Evolutionary conservation across 2,888 invertebrate genomes (phyloP).

Genomic region (Zygogramma bicolorata): DNA sequence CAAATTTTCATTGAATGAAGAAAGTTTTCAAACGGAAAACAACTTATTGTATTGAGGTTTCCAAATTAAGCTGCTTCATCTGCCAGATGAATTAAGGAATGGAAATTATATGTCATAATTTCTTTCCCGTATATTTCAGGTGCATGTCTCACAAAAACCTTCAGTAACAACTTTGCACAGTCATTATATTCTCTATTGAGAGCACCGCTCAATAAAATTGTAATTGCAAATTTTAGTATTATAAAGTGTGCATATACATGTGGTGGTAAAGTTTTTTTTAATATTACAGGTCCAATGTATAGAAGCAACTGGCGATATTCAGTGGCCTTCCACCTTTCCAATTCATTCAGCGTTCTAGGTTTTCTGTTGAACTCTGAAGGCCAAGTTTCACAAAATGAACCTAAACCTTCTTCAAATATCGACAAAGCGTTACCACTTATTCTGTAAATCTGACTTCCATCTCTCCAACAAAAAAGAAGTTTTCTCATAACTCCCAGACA

Average conservation of each 20-base stretch:
- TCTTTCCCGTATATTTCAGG: conserved; percentile 27
- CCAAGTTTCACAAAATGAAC: conserved; percentile 21
- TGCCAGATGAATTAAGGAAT: conserved; percentile 25
- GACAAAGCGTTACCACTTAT: conserved; percentile 15
- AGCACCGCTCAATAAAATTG: conserved; percentile 34
- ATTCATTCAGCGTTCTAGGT: conserved; percentile 43
- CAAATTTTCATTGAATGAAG: conserved; percentile 19
- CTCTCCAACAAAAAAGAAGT: conserved; percentile 22
- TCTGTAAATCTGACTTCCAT: conserved; percentile 34
- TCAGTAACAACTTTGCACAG: conserved; percentile 37
- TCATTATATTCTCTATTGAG: conserved; percentile 38
- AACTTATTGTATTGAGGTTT: conserved; percentile 18
- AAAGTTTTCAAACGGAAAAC: conserved; percentile 31
- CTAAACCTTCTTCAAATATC: background rate
- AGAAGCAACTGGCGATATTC: conserved; percentile 47
- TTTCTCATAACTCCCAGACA: conserved; percentile 4
- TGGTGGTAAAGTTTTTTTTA: conserved; percentile 30
- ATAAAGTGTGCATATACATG: conserved; percentile 40
- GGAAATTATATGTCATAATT: conserved; percentile 22
- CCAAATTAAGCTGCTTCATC: conserved; percentile 21
- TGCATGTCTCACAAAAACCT: conserved; percentile 22
- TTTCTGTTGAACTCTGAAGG: conserved; percentile 51
- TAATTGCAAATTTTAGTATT: conserved; percentile 41
- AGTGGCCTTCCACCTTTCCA: conserved; percentile 48
- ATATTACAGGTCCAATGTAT: conserved; percentile 40